Base-by-base conservation (phyloP, 2,113 vertebrate species). In the Cheirogaleus medius region DNA sequence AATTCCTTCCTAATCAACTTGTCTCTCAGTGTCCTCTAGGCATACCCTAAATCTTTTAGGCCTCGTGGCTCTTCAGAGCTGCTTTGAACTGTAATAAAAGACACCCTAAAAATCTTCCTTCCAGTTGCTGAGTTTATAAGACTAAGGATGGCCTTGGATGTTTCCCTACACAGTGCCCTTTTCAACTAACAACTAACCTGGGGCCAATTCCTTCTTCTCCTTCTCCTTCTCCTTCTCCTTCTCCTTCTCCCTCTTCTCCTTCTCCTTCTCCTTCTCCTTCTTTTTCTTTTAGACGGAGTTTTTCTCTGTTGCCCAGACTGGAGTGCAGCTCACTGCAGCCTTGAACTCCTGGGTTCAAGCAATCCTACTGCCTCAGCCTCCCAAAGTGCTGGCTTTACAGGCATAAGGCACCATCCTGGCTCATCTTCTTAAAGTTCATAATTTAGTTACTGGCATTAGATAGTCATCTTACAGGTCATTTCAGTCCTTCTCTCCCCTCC, bases 41-140 rank as follows among this genome's bases (percentile, higher is more conserved):
- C 52, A 88, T 37, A 84, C n/a, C 32, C 66, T 80, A 95, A 97
- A 97, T 86, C 77, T 95, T 91, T 85, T 60, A 86, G 56, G 74
- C 17, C 58, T n/a, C 71, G 6, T 90, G 44, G 34, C 66, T 96
- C 39, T 81, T 82, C 77, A 74, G 47, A 73, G 17, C 27, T 86
- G 44, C 13, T 97, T 93, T 96, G 47, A 82, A 85, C 29, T 80
- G 5, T 52, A 69, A 73, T 44, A 74, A 87, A 94, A 73, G 49
- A 15, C 18, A 91, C 68, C 52, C 37, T n/a, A 86, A 44, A 71
- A 87, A 74, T 88, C 84, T 42, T 88, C 54, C 32, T 93, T 89
- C 23, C 44, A 80, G 42, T 44, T 77, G 27, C 54, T 69, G 87
- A 91, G 42, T 5, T 85, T 76, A 86, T 1, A 80, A 64, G 74